Conservation (phyloP, 64 coral and sea anemone genomes). For the Actinia equina region DNA sequence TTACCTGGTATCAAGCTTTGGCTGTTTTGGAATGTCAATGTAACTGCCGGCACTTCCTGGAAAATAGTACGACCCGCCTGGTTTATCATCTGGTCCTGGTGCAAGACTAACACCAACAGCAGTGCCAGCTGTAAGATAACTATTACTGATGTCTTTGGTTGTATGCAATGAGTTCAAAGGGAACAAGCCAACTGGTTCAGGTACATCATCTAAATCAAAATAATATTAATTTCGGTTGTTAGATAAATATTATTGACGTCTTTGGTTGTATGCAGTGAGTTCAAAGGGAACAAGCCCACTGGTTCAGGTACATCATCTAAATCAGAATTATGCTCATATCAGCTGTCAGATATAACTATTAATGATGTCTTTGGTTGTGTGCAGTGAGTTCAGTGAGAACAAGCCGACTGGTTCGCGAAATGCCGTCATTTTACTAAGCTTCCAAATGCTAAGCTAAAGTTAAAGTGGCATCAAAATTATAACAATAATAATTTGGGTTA, state of each 20-base stretch:
- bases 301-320: conserved; percentile 5
- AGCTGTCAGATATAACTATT: conserved; percentile 2
- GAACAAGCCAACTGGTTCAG: conserved; percentile 33
- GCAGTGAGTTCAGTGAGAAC: not conserved
- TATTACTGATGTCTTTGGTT: conserved; percentile 50
- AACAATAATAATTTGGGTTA: too few relatives aligned
- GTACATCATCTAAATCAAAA: conserved; percentile 9
- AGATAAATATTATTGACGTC: conserved; percentile 4
- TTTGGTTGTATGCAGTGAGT: not conserved
- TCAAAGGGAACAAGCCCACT: conserved; percentile 4
- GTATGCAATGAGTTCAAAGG: conserved; percentile 31
- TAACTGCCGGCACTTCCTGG: conserved; percentile 36
- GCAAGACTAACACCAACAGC: conserved; percentile 40
- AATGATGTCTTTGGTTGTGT: not conserved
- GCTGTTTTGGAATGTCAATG: conserved; percentile 36
- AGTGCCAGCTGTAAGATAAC: conserved; percentile 33
- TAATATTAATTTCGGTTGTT: not conserved
- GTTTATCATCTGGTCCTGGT: conserved; percentile 35
- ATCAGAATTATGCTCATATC: not conserved
- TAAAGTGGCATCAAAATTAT: too few relatives aligned
- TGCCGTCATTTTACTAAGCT: too few relatives aligned
- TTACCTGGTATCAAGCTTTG: conserved; percentile 16
- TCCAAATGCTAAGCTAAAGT: too few relatives aligned
- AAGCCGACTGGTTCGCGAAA: not conserved
- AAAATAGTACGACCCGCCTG: conserved; percentile 51